phyloP scores from a whole-genome alignment of 2,888 invertebrate species.

The Eubasilissa splendida region DNA sequence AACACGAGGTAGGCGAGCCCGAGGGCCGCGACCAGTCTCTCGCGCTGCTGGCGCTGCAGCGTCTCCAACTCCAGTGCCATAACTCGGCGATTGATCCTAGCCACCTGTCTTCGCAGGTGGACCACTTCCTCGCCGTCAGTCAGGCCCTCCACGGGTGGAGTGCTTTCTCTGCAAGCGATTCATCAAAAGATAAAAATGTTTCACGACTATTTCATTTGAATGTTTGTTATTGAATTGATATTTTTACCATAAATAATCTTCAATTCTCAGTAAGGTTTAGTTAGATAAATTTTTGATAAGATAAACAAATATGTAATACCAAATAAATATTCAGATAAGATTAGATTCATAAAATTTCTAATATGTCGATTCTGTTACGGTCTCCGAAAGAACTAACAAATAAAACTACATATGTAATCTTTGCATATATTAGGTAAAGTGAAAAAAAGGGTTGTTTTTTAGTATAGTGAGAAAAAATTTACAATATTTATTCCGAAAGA shows the following conservation, averaged over 20 bases:
- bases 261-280: too few relatives aligned
- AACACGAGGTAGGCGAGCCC: constrained; percentile 89
- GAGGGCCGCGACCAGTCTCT: constrained; percentile 87
- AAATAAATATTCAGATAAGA: too few relatives aligned
- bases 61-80: constrained; percentile 91
- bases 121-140: constrained; percentile 85
- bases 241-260: background rate
- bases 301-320: too few relatives aligned
- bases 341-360: too few relatives aligned
- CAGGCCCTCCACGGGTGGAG: constrained; percentile 79
- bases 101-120: constrained; percentile 88
- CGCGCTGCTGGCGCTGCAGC: constrained; percentile 87
- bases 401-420: too few relatives aligned
- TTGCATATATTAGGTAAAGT: too few relatives aligned
- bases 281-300: too few relatives aligned
- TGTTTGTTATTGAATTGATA: background rate
- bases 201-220: background rate
- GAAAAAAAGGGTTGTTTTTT: too few relatives aligned
- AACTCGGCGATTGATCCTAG: constrained; percentile 89
- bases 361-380: too few relatives aligned
- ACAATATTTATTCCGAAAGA: too few relatives aligned
- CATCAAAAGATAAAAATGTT: background rate
- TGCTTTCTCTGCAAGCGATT: constrained; percentile 74
- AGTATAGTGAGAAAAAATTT: too few relatives aligned
- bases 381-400: too few relatives aligned